Evolutionary conservation across 2,888 invertebrate genomes (phyloP), one percentile per base, ranked within the genome.

Genomic region (Amblyjoppa fuscipennis): DNA sequence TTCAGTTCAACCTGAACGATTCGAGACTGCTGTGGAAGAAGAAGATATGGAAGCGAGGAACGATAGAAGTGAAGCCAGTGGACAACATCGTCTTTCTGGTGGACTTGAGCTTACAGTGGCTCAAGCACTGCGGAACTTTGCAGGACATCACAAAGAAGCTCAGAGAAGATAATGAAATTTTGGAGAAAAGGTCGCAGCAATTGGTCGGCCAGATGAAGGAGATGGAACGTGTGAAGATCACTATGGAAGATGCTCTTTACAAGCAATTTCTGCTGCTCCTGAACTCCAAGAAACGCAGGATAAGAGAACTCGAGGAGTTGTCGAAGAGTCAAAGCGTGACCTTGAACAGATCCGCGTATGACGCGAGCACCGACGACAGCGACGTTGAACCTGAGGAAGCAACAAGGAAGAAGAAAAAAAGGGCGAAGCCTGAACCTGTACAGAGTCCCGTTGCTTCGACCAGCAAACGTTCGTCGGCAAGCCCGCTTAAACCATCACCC

Each of bases 211-310:
- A 86, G 41, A 45, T 91, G 16, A 79, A 89, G 34, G 69, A 87
- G 25, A 85, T 91, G 68, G 87, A 88, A n/a, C 68, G 66, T 11
- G 41, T 85, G 0, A 93, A 92, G 81, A 79, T 70, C 9, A 28
- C 38, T 2, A 88, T 92, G 83, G 92, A 93, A 73, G 77, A 85
- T 4, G 73, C 84, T 41, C 76, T 92, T 1, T 92, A 91, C 25
- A 87, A 86, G 20, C 90, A 87, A 70, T 91, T 91, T 85, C 28
- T 90, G 4, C 61, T 90, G 13, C 1, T 93, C 31, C 25, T 93
- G 20, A 93, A 93, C 81, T 61, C 89, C 20, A 93, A 93, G 25
- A 93, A 93, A 68, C 71, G 77, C 73, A 91, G 83, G 56, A 89
- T 92, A 25, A 83, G 89, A 45, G 86, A 90, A 61, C 83, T 92